A percentile compares a stretch with the other conserved stretches of the same genome.
Conservation (phyloP, 1,140 invertebrate species). For the Acyrthosiphon pisum region DNA sequence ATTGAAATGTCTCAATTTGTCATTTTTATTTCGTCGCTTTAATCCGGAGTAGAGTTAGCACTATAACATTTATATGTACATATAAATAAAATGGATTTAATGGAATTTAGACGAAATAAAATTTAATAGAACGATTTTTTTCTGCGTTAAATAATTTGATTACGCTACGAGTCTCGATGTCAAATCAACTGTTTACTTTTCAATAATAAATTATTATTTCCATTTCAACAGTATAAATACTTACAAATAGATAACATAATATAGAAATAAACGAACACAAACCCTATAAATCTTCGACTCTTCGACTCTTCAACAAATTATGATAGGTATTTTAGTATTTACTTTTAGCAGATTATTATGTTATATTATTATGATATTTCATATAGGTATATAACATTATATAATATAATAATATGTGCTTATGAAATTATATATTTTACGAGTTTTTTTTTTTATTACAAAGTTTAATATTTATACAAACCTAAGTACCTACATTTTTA, state of each 20-base stretch:
- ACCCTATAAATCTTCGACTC: neutral
- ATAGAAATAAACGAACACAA: neutral
- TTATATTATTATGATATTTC: neutral
- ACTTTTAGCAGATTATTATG: neutral
- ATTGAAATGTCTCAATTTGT: neutral
- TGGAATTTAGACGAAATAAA: neutral
- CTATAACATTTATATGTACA: neutral
- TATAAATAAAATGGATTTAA: neutral
- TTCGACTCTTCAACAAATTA: neutral
- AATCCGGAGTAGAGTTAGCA: neutral
- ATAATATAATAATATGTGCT: neutral
- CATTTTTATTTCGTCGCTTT: neutral
- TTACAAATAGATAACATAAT: neutral
- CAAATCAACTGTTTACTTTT: conserved; percentile 6
- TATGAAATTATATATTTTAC: neutral
- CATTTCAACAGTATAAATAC: neutral
- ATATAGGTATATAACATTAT: neutral
- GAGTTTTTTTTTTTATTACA: neutral
- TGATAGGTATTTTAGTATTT: neutral
- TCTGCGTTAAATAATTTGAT: neutral
- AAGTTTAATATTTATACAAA: neutral
- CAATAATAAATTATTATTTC: neutral
- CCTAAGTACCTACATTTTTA: neutral
- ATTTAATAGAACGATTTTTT: neutral
- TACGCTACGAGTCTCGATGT: neutral